Evolutionary conservation across 1,140 invertebrate species (phyloP).

Genomic region (Lepidurus couesii): DNA sequence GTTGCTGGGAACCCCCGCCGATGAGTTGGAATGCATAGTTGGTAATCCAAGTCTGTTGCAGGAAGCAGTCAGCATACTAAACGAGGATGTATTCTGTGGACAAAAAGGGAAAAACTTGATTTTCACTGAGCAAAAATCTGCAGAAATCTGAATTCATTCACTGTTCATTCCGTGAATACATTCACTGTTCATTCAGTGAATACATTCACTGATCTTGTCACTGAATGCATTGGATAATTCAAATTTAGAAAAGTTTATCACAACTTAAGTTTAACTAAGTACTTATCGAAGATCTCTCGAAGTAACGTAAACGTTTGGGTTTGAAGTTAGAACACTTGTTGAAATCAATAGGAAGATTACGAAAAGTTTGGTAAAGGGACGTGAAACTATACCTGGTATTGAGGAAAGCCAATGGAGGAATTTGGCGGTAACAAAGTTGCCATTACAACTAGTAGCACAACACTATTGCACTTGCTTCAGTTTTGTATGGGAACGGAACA

Average conservation of each 20-base stretch:
- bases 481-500: neutral
- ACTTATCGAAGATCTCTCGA: too few species aligned
- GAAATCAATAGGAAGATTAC: too few species aligned
- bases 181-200: too few species aligned
- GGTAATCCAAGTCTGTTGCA: conserved; percentile 4
- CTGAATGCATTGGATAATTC: too few species aligned
- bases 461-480: neutral
- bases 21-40: neutral
- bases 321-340: too few species aligned
- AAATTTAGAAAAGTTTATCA: too few species aligned
- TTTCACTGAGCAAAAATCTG: too few species aligned
- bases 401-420: neutral
- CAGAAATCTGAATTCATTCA: too few species aligned
- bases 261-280: too few species aligned
- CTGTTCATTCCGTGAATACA: too few species aligned
- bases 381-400: neutral
- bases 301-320: too few species aligned
- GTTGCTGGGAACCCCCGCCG: neutral
- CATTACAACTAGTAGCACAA: neutral
- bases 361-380: neutral
- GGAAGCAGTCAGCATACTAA: neutral
- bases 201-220: too few species aligned
- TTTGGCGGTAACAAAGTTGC: conserved; percentile 8
- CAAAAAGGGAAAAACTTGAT: neutral
- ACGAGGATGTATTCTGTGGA: neutral